Percentiles rank a stretch among this genome's conserved stretches.
phyloP scores from a whole-genome alignment of 2,113 vertebrate species.

The Cyphotilapia sp. region DNA sequence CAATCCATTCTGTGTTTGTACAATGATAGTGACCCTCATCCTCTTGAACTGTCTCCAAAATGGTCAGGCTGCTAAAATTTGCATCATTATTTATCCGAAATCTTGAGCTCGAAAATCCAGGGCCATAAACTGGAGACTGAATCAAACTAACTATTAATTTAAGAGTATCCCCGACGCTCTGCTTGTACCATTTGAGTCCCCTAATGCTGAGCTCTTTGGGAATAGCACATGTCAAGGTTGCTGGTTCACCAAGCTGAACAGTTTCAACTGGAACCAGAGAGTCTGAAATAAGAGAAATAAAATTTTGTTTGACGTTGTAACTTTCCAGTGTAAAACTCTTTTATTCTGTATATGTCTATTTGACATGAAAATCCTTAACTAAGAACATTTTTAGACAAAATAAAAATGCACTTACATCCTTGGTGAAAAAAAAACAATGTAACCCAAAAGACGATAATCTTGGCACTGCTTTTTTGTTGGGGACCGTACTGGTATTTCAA shows the following conservation, averaged over 20 bases:
- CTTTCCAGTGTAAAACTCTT: background rate
- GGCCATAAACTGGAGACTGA: no score
- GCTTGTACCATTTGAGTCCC: background rate
- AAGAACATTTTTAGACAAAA: background rate
- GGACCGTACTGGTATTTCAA: background rate
- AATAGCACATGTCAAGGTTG: background rate
- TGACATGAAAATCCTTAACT: background rate
- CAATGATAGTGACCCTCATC: background rate
- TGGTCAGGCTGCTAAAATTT: background rate
- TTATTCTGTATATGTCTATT: background rate
- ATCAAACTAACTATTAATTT: background rate
- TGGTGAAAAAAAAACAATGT: accelerated
- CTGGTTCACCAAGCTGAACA: background rate
- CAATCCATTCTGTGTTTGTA: background rate
- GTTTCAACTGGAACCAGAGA: background rate
- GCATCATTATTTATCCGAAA: accelerated
- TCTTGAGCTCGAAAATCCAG: accelerated
- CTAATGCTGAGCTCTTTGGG: background rate
- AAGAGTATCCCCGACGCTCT: background rate
- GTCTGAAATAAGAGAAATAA: background rate
- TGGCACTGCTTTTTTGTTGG: background rate
- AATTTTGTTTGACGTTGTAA: accelerated
- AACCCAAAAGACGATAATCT: background rate
- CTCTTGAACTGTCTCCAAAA: background rate
- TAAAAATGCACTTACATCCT: background rate